Evolutionary conservation across 2,888 invertebrate genomes (phyloP).

Genomic region (Prosopocoilus inquinatus): DNA sequence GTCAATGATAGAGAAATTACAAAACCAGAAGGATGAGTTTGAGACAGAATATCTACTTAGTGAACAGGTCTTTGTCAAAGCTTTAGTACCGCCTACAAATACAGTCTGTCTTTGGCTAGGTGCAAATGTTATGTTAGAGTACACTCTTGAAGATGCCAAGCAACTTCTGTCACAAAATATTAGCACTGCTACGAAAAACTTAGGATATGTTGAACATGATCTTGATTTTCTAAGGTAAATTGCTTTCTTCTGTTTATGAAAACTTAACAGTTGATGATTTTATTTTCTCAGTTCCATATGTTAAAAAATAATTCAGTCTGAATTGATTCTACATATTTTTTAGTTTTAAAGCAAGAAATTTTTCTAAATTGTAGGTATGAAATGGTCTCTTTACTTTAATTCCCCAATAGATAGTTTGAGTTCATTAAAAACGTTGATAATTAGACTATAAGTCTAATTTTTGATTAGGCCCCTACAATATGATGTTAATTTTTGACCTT

Average conservation of each 20-base stretch:
- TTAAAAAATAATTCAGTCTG: too few relatives aligned
- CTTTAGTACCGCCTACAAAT: conserved; percentile 84
- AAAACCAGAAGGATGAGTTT: conserved; percentile 74
- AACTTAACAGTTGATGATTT: neutral
- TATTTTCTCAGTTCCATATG: too few relatives aligned
- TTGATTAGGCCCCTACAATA: too few relatives aligned
- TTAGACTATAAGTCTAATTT: too few relatives aligned
- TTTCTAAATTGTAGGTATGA: too few relatives aligned
- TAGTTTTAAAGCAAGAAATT: too few relatives aligned
- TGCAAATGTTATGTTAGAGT: conserved; percentile 97
- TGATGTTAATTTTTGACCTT: too few relatives aligned
- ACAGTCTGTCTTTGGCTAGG: conserved; percentile 83
- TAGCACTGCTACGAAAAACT: conserved; percentile 77
- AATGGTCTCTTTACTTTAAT: too few relatives aligned
- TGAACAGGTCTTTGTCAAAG: conserved; percentile 79
- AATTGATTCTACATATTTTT: too few relatives aligned
- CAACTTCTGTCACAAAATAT: conserved; percentile 79
- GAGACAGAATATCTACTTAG: conserved; percentile 90
- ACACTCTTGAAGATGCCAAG: conserved; percentile 87
- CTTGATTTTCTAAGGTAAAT: conserved; percentile 82
- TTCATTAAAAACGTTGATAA: too few relatives aligned
- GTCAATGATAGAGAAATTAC: conserved; percentile 87
- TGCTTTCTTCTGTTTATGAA: neutral
- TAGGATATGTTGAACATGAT: conserved; percentile 85
- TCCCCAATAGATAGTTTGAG: too few relatives aligned